phyloP scores from a whole-genome alignment of 2,113 vertebrate species.

The Cinclus cinclus region DNA sequence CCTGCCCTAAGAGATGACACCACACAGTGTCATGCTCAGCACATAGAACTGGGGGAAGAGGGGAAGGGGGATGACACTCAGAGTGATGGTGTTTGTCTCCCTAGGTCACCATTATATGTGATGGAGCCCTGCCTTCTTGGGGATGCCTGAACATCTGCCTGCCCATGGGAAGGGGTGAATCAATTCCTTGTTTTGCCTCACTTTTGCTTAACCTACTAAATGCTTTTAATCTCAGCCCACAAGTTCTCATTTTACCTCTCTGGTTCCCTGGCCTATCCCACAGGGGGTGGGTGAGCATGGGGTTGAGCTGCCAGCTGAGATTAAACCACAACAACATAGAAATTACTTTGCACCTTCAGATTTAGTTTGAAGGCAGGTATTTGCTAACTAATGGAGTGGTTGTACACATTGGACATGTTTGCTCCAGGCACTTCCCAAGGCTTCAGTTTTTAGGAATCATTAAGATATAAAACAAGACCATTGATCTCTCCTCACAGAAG shows the following conservation, averaged over 20 bases:
- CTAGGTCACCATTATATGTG: background rate
- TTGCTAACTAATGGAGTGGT: background rate
- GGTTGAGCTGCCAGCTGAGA: background rate
- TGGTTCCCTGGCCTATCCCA: background rate
- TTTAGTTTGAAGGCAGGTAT: background rate
- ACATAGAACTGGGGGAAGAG: background rate
- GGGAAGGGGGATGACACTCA: background rate
- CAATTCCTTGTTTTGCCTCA: background rate
- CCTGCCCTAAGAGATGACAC: background rate
- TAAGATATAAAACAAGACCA: background rate
- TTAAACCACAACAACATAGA: background rate
- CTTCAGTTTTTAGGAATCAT: background rate
- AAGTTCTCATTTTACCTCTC: background rate
- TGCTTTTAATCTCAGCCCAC: background rate
- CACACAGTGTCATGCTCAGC: background rate
- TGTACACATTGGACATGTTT: background rate
- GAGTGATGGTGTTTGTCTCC: background rate
- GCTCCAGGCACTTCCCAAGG: background rate
- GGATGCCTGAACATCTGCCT: background rate
- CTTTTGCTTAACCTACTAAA: background rate
- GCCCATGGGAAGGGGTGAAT: background rate
- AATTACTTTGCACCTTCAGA: background rate
- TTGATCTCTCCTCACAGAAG: background rate
- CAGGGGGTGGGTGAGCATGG: too few relatives aligned
- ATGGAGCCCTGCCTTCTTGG: background rate